Evolutionary conservation across 2,113 vertebrate species (phyloP), one percentile per base, ranked within the genome.

Genomic region (Turnix velox): DNA sequence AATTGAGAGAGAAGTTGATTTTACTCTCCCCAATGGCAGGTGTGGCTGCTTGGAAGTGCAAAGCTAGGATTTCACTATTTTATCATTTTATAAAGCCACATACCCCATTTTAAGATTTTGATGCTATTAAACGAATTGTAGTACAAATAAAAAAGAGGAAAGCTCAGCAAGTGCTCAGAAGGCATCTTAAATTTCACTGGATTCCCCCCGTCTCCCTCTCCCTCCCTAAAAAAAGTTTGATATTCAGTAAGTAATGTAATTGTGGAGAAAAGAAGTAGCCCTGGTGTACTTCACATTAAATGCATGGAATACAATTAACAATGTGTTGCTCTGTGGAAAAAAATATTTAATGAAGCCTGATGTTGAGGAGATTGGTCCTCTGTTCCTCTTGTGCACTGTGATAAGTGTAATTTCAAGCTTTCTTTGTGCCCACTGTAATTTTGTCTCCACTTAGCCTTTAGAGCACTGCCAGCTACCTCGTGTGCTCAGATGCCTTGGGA

Each of bases 381-480:
- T 85, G 35, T 49, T 39, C 20, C 11, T 66, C 35, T 82, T 6
- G 7, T n/a, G 37, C 14, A 7, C 14, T 82, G 42, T 28, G 37
- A 72, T 61, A 82, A 72, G 74, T 62, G 37, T 16, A 43, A 72
- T 73, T 83, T 72, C 20, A 76, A 28, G 51, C 58, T 76, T 87
- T 61, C 45, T 81, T 72, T 69, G 13, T 6, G 3, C 59, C 66
- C 7, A 6, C 30, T 40, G 58, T 22, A 31, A 40, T 72, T 67
- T 92, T 37, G 6, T 62, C 15, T 2, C 5, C 52, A 12, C 43
- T 72, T 12, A 28, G 33, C 49, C 33, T 65, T 69, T 37, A 43
- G n/a, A 79, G 28, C 8, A 1, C 35, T 78, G 35, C 9, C 30
- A 58, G 45, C n/a, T 48, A 23, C 27, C 14, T 68, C 0, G 0